Evolutionary conservation across 1,140 invertebrate species (phyloP).

Genomic region (Hermetia illucens): DNA sequence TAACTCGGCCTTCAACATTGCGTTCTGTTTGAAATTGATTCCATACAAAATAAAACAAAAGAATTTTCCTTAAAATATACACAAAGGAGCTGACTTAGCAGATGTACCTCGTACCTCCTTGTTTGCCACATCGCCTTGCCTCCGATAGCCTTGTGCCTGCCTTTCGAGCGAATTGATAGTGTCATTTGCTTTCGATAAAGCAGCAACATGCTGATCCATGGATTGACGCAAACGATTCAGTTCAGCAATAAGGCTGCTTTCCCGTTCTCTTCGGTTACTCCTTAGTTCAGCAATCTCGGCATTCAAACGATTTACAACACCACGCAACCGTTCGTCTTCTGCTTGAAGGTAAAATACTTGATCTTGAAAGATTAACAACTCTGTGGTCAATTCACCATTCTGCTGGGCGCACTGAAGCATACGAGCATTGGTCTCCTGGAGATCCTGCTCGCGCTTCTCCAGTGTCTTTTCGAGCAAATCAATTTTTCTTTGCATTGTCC

Average conservation of each 20-base stretch:
- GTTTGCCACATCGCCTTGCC: background rate
- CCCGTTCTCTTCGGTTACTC: background rate
- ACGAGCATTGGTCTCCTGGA: background rate
- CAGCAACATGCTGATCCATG: background rate
- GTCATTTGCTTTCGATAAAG: background rate
- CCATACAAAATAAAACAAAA: no score
- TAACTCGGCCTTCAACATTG: background rate
- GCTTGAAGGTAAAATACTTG: background rate
- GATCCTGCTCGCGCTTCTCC: background rate
- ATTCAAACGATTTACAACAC: background rate
- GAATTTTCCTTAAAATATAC: no score
- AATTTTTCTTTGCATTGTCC: background rate
- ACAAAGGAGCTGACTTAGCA: no score
- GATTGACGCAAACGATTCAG: background rate
- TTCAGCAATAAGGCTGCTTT: background rate
- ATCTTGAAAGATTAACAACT: no score
- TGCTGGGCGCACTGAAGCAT: background rate
- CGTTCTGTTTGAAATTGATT: no score
- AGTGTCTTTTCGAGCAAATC: background rate
- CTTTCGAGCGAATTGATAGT: background rate
- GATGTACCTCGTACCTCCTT: slow-evolving; percentile 3
- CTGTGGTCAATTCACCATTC: background rate
- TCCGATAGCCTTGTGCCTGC: background rate
- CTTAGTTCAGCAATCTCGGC: background rate
- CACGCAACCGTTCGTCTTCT: background rate